Percentiles rank a stretch among this genome's conserved stretches.
phyloP scores from a whole-genome alignment of 2,888 invertebrate genomes.

The Drosophila nigricruria region DNA sequence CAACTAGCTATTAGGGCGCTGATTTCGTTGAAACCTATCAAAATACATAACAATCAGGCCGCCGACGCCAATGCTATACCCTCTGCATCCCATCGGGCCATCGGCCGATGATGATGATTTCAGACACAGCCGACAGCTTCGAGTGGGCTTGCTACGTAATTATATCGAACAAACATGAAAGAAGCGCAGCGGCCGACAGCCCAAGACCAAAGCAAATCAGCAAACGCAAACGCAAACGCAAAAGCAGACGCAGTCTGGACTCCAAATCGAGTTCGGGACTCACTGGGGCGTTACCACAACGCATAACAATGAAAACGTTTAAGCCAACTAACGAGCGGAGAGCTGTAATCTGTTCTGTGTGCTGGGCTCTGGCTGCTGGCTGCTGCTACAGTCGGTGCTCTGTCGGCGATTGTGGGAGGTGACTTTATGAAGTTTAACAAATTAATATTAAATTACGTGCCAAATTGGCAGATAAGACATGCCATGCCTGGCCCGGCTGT shows the following conservation, averaged over 20 bases:
- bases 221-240: conserved; percentile 7
- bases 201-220: conserved; percentile 4
- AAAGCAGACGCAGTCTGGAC: conserved; percentile 8
- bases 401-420: conserved; percentile 62
- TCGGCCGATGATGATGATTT: conserved; percentile 72
- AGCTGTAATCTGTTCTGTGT: conserved; percentile 67
- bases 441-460: conserved; percentile 84
- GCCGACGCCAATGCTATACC: conserved; percentile 26
- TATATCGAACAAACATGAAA: conserved; percentile 79
- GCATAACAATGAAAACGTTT: conserved; percentile 81
- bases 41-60: conserved; percentile 76
- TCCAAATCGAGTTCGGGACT: conserved; percentile 20
- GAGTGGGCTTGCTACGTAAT: conserved; percentile 66
- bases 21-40: conserved; percentile 81
- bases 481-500: conserved; percentile 1
- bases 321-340: conserved; percentile 76
- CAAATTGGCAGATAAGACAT: conserved; percentile 75
- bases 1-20: conserved; percentile 73
- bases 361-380: conserved; percentile 11
- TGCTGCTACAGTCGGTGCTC: conserved; percentile 14
- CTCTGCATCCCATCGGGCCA: conserved; percentile 40
- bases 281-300: conserved; percentile 72
- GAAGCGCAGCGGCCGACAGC: conserved; percentile 51
- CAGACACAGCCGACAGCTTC: conserved; percentile 53
- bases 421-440: conserved; percentile 80